A percentile compares a stretch with the other conserved stretches of the same genome.
Conservation (phyloP, 2,888 invertebrate species). For the Mycalesis mineus region DNA sequence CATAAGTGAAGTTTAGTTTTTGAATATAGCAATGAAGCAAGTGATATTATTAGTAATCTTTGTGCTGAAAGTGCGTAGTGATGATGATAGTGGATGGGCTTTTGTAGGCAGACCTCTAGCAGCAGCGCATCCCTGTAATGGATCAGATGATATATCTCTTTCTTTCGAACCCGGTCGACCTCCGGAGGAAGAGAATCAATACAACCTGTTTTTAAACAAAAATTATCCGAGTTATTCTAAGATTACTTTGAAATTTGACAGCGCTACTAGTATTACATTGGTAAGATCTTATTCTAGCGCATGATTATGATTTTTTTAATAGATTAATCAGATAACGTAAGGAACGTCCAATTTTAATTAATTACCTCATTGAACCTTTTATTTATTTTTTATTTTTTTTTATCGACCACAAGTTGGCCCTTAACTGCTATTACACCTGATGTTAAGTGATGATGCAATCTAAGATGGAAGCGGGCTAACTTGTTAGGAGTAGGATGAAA, state of each 20-base stretch:
- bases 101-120: conserved; percentile 30
- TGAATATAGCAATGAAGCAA: neutral
- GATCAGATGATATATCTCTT: conserved; percentile 27
- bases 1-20: no score
- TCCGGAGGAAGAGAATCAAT: conserved; percentile 39
- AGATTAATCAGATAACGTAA: no score
- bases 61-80: neutral
- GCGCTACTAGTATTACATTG: conserved; percentile 34
- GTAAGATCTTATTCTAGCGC: conserved; percentile 32
- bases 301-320: no score
- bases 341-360: no score
- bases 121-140: conserved; percentile 33
- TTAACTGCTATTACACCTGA: no score
- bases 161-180: conserved; percentile 32
- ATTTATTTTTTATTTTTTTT: no score
- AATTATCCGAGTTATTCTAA: conserved; percentile 25
- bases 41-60: neutral
- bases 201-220: conserved; percentile 26
- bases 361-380: no score
- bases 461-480: no score
- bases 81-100: conserved; percentile 18
- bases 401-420: no score
- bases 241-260: conserved; percentile 35
- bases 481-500: no score
- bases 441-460: no score